Evolutionary conservation across 2,888 invertebrate species (phyloP).

Genomic region (Penaeus monodon): DNA sequence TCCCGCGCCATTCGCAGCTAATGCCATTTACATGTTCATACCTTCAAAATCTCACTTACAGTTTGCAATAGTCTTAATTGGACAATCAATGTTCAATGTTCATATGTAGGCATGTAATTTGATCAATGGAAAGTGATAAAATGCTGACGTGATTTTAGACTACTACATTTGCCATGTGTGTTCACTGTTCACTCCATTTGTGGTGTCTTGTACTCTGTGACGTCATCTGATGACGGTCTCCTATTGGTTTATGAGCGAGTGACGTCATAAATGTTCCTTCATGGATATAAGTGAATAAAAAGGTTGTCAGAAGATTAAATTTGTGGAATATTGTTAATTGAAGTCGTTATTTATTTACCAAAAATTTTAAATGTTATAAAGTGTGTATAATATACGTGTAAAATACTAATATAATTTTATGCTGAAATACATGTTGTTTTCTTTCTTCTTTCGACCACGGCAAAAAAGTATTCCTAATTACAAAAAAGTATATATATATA

Average conservation of each 20-base stretch:
- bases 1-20: constrained; percentile 1
- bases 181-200: constrained; percentile 29
- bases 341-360: constrained; percentile 56
- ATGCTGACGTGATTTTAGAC: background rate
- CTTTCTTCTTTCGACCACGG: background rate
- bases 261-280: constrained; percentile 43
- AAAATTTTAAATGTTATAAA: constrained; percentile 60
- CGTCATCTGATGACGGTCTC: constrained; percentile 39
- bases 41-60: background rate
- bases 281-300: constrained; percentile 11
- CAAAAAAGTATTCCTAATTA: too few species aligned
- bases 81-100: constrained; percentile 37
- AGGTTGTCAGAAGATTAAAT: constrained; percentile 39
- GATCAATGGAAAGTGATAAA: constrained; percentile 3
- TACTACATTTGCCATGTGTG: constrained; percentile 31
- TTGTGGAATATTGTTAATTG: constrained; percentile 50
- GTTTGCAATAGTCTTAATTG: constrained; percentile 26
- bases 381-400: constrained; percentile 60
- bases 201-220: constrained; percentile 39
- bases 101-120: constrained; percentile 12
- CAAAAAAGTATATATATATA: too few species aligned
- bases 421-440: constrained; percentile 33
- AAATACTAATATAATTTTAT: constrained; percentile 62
- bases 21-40: constrained; percentile 13
- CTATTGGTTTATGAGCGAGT: constrained; percentile 37